Evolutionary conservation across 2,113 vertebrate genomes (phyloP).

Genomic region (Macroglossus sobrinus): DNA sequence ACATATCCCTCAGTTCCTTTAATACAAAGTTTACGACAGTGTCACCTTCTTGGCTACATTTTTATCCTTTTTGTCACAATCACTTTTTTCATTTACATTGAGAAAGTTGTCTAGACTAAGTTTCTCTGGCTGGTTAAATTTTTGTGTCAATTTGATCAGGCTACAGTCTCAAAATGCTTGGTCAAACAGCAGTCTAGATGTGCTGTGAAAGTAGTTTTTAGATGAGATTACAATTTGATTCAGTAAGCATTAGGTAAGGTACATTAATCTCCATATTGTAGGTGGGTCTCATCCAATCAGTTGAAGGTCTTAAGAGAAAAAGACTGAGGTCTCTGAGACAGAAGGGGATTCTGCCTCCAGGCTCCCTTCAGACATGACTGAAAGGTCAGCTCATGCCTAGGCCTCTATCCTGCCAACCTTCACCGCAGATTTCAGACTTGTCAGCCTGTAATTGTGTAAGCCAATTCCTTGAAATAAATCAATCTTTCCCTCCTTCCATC

Average conservation of each 20-base stretch:
- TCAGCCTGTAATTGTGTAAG: accelerated
- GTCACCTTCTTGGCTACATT: background rate
- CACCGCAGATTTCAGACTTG: no score
- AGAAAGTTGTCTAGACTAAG: background rate
- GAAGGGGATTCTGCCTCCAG: background rate
- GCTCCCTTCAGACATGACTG: background rate
- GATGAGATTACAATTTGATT: background rate
- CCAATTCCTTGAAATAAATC: background rate
- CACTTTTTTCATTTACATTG: background rate
- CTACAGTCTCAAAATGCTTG: background rate
- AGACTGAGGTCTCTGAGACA: background rate
- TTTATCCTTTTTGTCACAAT: background rate
- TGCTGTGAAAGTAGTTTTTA: background rate
- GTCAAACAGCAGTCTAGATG: no score
- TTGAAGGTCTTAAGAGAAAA: background rate
- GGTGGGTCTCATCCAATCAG: background rate
- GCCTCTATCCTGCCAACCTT: background rate
- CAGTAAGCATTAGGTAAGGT: background rate
- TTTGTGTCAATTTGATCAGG: background rate
- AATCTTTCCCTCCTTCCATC: background rate
- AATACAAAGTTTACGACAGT: background rate
- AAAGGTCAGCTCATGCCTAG: accelerated
- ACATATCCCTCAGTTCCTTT: background rate
- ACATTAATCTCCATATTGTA: background rate
- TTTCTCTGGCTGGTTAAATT: background rate